These are phyloP conservation scores for Eulithis prunata DNA, from an alignment of 2,888 invertebrate species.

Conservation along the genomic window DNA sequence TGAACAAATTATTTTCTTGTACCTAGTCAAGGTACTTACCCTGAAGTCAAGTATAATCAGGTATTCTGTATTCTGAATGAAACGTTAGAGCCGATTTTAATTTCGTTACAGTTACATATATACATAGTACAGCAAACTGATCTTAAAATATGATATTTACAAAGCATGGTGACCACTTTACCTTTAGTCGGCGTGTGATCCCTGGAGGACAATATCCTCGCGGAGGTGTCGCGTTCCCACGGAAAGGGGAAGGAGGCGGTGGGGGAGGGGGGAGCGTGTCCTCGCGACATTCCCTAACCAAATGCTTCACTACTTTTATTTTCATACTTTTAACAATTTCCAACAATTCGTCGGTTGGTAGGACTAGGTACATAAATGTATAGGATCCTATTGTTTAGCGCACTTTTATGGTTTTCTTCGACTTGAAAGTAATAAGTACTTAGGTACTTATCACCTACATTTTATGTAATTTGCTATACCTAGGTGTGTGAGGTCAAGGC, in stretches of 20 bases:
- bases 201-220: conserved; percentile 22
- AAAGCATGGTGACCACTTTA: not conserved
- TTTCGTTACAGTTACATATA: too few species aligned
- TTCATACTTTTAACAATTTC: conserved; percentile 30
- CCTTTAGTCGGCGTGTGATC: conserved; percentile 7
- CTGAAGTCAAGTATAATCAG: too few species aligned
- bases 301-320: conserved; percentile 35
- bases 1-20: too few species aligned
- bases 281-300: conserved; percentile 37
- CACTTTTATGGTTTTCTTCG: conserved; percentile 8
- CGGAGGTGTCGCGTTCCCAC: conserved; percentile 48
- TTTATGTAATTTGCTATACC: too few species aligned
- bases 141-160: not conserved
- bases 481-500: too few species aligned
- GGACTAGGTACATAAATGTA: not conserved
- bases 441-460: too few species aligned
- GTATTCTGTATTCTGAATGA: too few species aligned
- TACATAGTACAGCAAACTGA: too few species aligned
- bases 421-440: too few species aligned
- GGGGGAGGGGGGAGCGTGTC: conserved; percentile 39
- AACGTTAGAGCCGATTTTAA: too few species aligned
- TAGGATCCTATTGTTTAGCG: conserved; percentile 22
- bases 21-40: too few species aligned
- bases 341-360: conserved; percentile 23
- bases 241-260: conserved; percentile 39